Conservation (phyloP, 2,797 vertebrate genomes). For the Cyprinella venusta region DNA sequence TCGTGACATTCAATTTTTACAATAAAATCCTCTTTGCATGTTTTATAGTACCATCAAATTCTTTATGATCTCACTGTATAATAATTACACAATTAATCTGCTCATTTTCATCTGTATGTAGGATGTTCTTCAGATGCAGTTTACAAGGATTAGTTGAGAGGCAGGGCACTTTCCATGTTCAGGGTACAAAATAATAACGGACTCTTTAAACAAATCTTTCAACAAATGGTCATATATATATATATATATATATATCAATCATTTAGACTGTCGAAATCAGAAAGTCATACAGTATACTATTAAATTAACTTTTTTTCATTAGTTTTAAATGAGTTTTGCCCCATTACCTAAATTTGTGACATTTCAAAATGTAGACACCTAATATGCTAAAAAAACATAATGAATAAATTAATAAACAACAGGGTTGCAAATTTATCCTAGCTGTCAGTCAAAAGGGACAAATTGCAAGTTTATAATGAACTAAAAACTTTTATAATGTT, state of each 20-base stretch:
- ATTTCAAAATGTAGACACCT: not conserved
- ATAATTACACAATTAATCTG: not conserved
- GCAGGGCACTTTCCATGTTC: not conserved
- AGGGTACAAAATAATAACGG: not conserved
- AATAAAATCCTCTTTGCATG: conserved; percentile 26
- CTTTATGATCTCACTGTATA: conserved; percentile 11
- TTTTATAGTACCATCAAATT: conserved; percentile 30
- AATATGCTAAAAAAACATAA: not conserved
- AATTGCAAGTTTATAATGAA: not conserved
- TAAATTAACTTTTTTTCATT: not conserved
- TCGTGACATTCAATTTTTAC: conserved; percentile 28
- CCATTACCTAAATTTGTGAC: too few relatives aligned
- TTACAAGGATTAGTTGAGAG: too few relatives aligned
- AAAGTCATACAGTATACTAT: not conserved
- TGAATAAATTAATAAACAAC: not conserved
- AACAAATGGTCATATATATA: not conserved
- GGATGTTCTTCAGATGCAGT: not conserved
- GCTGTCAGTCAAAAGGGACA: not conserved
- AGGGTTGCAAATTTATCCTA: not conserved
- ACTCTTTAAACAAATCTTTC: not conserved
- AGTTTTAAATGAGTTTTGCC: not conserved
- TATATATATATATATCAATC: too few relatives aligned
- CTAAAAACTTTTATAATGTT: not conserved
- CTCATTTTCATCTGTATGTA: not conserved
- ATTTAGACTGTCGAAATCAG: not conserved